A percentile compares a stretch with the other conserved stretches of the same genome.
phyloP scores from a whole-genome alignment of 53 echinoderm and acorn worm genomes.

The Pentamera pediparva region DNA sequence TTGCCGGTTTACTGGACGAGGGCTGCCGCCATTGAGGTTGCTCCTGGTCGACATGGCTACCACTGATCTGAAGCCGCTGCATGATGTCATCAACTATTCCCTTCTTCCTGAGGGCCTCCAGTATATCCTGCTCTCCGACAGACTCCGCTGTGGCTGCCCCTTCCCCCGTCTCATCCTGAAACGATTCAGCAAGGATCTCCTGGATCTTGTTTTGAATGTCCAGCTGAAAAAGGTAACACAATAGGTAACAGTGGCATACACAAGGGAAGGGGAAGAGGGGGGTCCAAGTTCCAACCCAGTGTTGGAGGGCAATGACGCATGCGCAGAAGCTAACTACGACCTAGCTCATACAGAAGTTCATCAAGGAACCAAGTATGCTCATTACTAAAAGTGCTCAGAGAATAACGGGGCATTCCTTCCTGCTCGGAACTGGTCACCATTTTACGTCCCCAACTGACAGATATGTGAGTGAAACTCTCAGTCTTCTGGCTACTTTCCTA shows the following conservation, averaged over 20 bases:
- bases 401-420: no score
- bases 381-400: no score
- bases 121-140: slow-evolving; percentile 72
- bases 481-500: no score
- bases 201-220: slow-evolving; percentile 79
- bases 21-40: slow-evolving; percentile 27
- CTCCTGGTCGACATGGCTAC: not conserved
- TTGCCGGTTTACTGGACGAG: slow-evolving; percentile 43
- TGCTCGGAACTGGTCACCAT: no score
- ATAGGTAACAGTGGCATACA: not conserved
- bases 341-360: not conserved
- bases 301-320: not conserved
- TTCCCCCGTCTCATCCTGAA: slow-evolving; percentile 27
- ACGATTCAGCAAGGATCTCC: slow-evolving; percentile 66
- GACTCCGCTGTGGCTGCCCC: not conserved
- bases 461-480: no score
- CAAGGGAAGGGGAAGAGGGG: no score
- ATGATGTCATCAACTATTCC: slow-evolving; percentile 89
- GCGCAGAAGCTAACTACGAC: not conserved
- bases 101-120: slow-evolving; percentile 58
- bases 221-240: slow-evolving; percentile 43
- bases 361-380: not conserved
- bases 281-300: no score
- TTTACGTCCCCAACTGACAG: no score
- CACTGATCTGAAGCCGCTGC: slow-evolving; percentile 59